Conservation (phyloP, 2,113 vertebrate species). For the Oncorhynchus clarkii region DNA sequence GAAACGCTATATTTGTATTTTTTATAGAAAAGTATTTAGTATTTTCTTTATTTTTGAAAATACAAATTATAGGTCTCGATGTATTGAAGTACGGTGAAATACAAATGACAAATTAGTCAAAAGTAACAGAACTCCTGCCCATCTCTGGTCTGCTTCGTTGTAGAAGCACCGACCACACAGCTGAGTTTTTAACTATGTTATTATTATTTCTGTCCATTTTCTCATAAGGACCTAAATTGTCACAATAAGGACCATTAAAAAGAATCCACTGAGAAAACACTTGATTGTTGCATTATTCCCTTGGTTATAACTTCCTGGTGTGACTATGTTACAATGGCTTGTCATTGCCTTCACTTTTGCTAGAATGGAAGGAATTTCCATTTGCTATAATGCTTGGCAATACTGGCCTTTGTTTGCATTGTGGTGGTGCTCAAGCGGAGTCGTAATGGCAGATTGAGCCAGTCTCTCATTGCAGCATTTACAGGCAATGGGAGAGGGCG, state of each 20-base stretch:
- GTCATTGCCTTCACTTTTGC: slow-evolving; percentile 37
- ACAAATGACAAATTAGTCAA: too few species aligned
- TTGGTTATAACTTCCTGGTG: slow-evolving; percentile 50
- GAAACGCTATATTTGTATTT: too few species aligned
- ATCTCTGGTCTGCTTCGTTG: too few species aligned
- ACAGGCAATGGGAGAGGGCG: slow-evolving; percentile 34
- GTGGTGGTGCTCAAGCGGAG: slow-evolving; percentile 38
- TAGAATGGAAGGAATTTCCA: slow-evolving; percentile 51
- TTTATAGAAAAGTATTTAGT: too few species aligned
- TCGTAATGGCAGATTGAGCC: slow-evolving; percentile 48
- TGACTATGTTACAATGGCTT: slow-evolving; percentile 48
- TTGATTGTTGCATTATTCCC: not conserved
- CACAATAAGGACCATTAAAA: too few species aligned
- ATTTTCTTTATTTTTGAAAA: too few species aligned
- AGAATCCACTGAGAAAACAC: too few species aligned
- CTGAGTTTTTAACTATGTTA: too few species aligned
- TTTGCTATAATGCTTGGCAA: slow-evolving; percentile 52
- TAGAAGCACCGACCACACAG: too few species aligned
- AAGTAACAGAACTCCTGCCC: too few species aligned
- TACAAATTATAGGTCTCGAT: too few species aligned
- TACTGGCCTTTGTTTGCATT: slow-evolving; percentile 55
- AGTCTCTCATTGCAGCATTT: slow-evolving; percentile 51
- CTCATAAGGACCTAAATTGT: not conserved
- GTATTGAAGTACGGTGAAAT: too few species aligned
- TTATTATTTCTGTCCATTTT: slow-evolving; percentile 19